A percentile compares a stretch with the other conserved stretches of the same genome.
These are phyloP conservation scores for Tenualosa thibaudeaui DNA, from an alignment of 2,797 vertebrate species.

Conservation along the genomic window DNA sequence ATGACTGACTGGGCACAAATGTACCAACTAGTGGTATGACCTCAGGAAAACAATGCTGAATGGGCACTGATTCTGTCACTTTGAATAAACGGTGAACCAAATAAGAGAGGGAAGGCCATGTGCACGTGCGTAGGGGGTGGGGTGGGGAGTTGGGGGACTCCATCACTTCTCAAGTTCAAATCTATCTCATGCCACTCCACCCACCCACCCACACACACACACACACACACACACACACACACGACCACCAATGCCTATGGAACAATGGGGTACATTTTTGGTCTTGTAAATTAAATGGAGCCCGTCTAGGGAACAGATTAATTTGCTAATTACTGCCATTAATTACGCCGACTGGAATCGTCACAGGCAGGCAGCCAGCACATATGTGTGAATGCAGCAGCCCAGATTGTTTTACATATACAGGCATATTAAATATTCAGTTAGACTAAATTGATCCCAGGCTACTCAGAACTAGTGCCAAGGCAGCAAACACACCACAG, in stretches of 20 bases:
- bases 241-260: neutral
- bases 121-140: neutral
- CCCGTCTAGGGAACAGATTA: neutral
- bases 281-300: conserved; percentile 12
- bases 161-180: neutral
- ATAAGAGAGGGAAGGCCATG: neutral
- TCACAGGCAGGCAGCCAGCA: conserved; percentile 6
- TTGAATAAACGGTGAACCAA: conserved; percentile 18
- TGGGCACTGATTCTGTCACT: conserved; percentile 31
- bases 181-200: neutral
- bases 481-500: conserved; percentile 48
- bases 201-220: conserved; percentile 8
- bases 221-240: conserved; percentile 15
- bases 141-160: neutral
- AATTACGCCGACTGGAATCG: neutral
- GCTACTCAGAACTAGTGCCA: conserved; percentile 46
- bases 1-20: neutral
- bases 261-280: conserved; percentile 9
- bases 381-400: neutral
- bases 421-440: conserved; percentile 46
- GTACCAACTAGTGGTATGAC: neutral
- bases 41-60: conserved; percentile 13
- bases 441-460: conserved; percentile 47
- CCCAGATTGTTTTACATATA: conserved; percentile 41
- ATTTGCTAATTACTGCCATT: conserved; percentile 9